Conservation (phyloP, 2,113 vertebrate species). For the Polypterus bichir region DNA sequence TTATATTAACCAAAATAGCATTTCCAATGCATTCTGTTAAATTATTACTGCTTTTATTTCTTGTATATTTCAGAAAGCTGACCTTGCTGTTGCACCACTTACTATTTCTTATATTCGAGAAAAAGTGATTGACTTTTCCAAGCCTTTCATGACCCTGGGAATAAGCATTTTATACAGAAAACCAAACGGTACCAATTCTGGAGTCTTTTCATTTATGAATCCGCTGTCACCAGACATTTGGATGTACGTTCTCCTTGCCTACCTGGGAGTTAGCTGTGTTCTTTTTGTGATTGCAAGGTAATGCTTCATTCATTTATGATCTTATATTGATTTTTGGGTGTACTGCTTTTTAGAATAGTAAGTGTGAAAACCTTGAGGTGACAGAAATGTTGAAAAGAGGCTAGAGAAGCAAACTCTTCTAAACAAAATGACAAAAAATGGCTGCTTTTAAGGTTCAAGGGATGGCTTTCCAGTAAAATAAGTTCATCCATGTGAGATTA, state of each 20-base stretch:
- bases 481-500: too few relatives aligned
- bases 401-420: too few relatives aligned
- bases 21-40: not conserved
- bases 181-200: conserved; percentile 84
- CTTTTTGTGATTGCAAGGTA: conserved; percentile 97
- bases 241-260: conserved; percentile 95
- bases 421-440: too few relatives aligned
- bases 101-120: conserved; percentile 92
- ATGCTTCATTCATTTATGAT: conserved; percentile 9
- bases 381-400: too few relatives aligned
- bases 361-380: too few relatives aligned
- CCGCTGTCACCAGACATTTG: conserved; percentile 95
- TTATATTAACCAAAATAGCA: too few relatives aligned
- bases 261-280: conserved; percentile 94
- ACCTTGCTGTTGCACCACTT: conserved; percentile 86
- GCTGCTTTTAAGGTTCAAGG: too few relatives aligned
- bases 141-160: conserved; percentile 91
- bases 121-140: conserved; percentile 93
- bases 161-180: conserved; percentile 95
- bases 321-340: too few relatives aligned
- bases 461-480: too few relatives aligned
- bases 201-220: conserved; percentile 97
- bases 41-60: not conserved
- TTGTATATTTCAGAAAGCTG: conserved; percentile 66
- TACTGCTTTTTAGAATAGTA: too few relatives aligned